These are phyloP conservation scores for Argyrosomus japonicus DNA, from an alignment of 2,113 vertebrate genomes.

Conservation along the genomic window DNA sequence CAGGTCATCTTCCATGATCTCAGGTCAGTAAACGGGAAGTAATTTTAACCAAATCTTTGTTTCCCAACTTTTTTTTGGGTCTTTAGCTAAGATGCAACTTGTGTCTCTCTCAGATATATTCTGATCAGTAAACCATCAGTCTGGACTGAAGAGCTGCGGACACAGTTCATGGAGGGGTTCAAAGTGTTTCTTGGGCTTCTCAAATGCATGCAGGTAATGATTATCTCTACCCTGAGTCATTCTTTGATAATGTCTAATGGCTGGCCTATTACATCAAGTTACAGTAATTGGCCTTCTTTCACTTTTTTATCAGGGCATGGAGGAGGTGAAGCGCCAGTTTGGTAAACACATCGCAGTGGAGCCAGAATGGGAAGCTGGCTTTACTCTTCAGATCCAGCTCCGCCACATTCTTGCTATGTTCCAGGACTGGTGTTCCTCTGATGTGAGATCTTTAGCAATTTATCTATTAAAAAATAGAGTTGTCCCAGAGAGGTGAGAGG, in stretches of 20 bases:
- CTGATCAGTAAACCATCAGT: conserved; percentile 93
- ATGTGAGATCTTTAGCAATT: conserved; percentile 84
- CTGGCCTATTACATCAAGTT: neutral
- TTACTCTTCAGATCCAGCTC: conserved; percentile 95
- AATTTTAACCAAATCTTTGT: neutral
- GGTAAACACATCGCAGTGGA: conserved; percentile 97
- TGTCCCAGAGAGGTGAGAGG: neutral
- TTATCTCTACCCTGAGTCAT: neutral
- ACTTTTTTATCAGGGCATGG: conserved; percentile 91
- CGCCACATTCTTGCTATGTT: conserved; percentile 96
- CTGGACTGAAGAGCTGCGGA: conserved; percentile 90
- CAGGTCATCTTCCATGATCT: conserved; percentile 96
- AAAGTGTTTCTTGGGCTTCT: conserved; percentile 91
- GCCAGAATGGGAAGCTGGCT: conserved; percentile 97
- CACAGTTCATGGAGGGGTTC: conserved; percentile 93
- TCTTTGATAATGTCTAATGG: neutral
- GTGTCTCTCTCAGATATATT: conserved; percentile 87
- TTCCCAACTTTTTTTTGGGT: neutral
- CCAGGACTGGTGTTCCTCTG: conserved; percentile 96
- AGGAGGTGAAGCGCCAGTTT: conserved; percentile 96
- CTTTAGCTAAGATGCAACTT: conserved; percentile 7
- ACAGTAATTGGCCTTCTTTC: neutral
- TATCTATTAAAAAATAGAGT: neutral
- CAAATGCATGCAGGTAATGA: conserved; percentile 95
- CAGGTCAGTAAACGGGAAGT: conserved; percentile 83